Evolutionary conservation across 2,888 invertebrate genomes (phyloP), one percentile per base, ranked within the genome.

Genomic region (Drosophila parthenogenetica): DNA sequence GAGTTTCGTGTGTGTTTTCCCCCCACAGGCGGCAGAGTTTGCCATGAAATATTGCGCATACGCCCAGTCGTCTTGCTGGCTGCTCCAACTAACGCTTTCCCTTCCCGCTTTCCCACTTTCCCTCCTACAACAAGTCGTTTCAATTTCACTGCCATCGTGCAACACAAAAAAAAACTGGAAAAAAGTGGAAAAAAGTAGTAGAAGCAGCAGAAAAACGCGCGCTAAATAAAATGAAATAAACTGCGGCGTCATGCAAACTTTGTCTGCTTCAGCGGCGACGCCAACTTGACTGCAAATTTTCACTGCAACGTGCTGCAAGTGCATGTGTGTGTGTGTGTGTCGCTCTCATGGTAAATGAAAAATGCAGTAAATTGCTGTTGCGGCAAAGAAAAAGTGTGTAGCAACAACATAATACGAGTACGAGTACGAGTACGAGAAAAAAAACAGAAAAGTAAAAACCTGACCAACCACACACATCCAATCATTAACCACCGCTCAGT

Each of bases 221-320:
- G 79, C 65, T 63, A 79, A 72, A 76, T 79, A 81, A 85, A 79
- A 86, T 74, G 64, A 77, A 87, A 82, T 79, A 79, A 81, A 77
- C 59, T 71, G 79, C 86, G 69, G 72, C 80, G 86, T 77, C 86
- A 83, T 82, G 87, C 87, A 79, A 83, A 88, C 86, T 82, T 86
- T 63, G 87, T 86, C 89, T 88, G 80, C 80, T 74, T 67, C 72
- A 70, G 77, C 86, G 59, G 32, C 77, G 83, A 86, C 87, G 83
- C 87, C 83, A 82, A 64, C 77, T 70, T 86, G 83, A 88, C 83
- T 83, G 82, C 82, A 62, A 78, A 82, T 86, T 88, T 88, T 83
- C 83, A 77, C 87, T 88, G 78, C 88, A 86, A 64, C 67, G 73
- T 68, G 72, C 63, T 58, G 42, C 57, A 54, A 43, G 55, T 65